These are phyloP conservation scores for Ophthalmotilapia sp. DNA, from an alignment of 2,113 vertebrate species.

Conservation along the genomic window DNA sequence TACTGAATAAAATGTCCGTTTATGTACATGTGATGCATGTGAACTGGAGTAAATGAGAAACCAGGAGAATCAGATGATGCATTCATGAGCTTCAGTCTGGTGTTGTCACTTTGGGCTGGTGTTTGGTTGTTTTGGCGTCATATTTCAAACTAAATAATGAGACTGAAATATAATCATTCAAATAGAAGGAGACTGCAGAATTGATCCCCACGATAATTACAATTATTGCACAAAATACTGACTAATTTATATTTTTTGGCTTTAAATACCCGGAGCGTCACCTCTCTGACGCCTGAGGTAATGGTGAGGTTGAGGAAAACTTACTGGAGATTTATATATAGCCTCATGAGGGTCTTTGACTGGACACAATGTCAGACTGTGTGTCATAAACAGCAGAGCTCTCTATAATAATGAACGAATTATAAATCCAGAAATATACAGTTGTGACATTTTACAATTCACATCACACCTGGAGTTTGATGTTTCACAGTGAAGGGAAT, in stretches of 20 bases:
- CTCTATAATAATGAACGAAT: background rate
- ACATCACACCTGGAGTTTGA: background rate
- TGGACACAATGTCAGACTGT: background rate
- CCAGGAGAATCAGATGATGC: background rate
- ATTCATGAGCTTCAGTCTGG: background rate
- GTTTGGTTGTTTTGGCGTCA: background rate
- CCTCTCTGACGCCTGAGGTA: background rate
- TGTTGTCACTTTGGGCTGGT: background rate
- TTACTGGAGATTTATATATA: background rate
- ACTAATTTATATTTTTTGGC: background rate
- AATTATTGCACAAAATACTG: background rate
- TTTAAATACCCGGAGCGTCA: background rate
- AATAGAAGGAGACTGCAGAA: background rate
- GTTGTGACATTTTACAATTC: background rate
- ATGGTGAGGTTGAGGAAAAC: background rate
- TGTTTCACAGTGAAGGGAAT: background rate
- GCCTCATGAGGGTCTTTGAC: background rate
- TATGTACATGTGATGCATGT: accelerated
- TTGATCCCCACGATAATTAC: background rate
- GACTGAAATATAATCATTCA: background rate
- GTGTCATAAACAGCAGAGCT: background rate
- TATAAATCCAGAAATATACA: background rate
- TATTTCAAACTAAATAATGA: background rate
- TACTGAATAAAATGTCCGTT: accelerated
- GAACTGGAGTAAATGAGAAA: background rate